Conservation (phyloP, 2,888 invertebrate species). For the Tipula unca region DNA sequence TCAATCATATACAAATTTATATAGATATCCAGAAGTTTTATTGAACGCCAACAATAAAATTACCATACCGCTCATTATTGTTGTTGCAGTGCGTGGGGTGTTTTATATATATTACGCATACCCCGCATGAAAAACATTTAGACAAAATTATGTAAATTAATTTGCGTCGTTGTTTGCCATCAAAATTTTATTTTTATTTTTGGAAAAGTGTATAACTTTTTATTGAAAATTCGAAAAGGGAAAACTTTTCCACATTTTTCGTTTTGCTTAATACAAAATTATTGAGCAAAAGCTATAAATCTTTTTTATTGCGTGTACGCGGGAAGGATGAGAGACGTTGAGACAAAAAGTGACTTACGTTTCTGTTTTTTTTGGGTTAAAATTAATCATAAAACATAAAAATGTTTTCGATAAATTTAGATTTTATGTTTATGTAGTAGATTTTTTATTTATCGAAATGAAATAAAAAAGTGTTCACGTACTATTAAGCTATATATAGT, state of each 20-base stretch:
- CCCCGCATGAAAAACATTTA: background rate
- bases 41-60: too few relatives aligned
- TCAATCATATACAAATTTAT: too few relatives aligned
- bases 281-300: background rate
- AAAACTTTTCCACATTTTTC: too few relatives aligned
- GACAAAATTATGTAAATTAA: background rate
- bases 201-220: background rate
- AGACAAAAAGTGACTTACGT: background rate
- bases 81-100: too few relatives aligned
- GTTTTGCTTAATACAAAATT: background rate
- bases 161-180: background rate
- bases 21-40: too few relatives aligned
- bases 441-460: background rate
- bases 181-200: too few relatives aligned
- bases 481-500: background rate
- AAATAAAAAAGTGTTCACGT: background rate
- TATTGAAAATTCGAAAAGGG: background rate
- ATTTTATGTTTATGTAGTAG: background rate
- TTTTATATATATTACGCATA: too few relatives aligned
- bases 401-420: background rate
- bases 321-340: background rate
- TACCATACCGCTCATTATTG: too few relatives aligned
- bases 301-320: background rate
- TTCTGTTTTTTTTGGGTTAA: background rate
- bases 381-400: background rate